Base-by-base conservation (phyloP, 1,140 invertebrate species). In the Eriocheir sinensis region DNA sequence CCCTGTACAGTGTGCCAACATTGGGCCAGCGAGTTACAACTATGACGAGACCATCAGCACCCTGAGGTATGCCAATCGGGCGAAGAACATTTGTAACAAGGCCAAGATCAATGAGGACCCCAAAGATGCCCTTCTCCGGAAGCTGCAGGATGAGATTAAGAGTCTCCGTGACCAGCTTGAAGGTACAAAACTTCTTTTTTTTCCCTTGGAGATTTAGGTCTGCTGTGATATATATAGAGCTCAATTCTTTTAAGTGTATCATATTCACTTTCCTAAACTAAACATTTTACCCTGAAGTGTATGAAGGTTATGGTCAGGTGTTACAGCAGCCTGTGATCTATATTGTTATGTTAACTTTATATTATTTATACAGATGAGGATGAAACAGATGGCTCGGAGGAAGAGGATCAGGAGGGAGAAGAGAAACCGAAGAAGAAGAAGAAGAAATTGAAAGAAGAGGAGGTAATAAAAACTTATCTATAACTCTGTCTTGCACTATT, bases 31-130 rank as follows among this genome's bases (percentile, higher is more conserved):
- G 15, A 98, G 99, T 96, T 98, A 98, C 94, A 99, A 99, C 97
- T 99, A 99, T 96, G 99, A 99, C 96, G 99, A 99, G 97, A 99
- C 99, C 0, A 98, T 99, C 83, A 99, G 99, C 96, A 99, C 99
- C 0, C 97, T 99, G 81, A 97, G 99, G 27, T 99, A 99, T 97
- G 99, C 99, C 0, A 99, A 99, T 97, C 97, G 99, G 91, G 99
- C 99, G 2, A 99, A 99, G 97, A 99, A 98, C 96, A 99, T 99
- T 94, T 98, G 99, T 96, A 99, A 99, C 97, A 98, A 98, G 96
- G 99, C 99, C 88, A 98, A 98, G 96, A 98, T 99, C 92, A 99
- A 99, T 97, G 99, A 99, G 96, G 99, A 99, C 97, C 99, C 99
- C 0, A 99, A 99, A 96, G 99, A 99, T 97, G 99, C 99, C 3